phyloP scores from a whole-genome alignment of 1,140 invertebrate genomes.

The Galleria mellonella region DNA sequence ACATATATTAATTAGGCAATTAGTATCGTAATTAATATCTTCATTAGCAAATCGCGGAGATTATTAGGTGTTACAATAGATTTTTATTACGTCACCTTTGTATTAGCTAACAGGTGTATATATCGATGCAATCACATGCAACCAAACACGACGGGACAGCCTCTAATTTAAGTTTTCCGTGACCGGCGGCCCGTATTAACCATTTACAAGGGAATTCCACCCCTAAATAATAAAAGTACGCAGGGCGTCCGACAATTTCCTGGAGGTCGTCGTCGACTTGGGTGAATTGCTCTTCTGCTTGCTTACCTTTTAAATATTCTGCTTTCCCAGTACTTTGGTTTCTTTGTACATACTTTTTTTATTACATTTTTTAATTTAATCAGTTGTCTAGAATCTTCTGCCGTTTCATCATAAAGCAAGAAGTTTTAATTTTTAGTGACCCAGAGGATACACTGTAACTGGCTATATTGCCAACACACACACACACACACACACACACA shows the following conservation, averaged over 20 bases:
- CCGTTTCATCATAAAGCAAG: too few species aligned
- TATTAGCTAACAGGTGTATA: slow-evolving; percentile 35
- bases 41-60: too few species aligned
- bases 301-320: slow-evolving; percentile 38
- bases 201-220: slow-evolving; percentile 53
- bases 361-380: too few species aligned
- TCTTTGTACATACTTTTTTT: background rate
- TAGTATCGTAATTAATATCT: too few species aligned
- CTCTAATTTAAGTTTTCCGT: slow-evolving; percentile 59
- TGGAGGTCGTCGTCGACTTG: slow-evolving; percentile 20
- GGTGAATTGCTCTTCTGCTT: slow-evolving; percentile 18
- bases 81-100: slow-evolving; percentile 1
- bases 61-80: too few species aligned
- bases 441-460: too few species aligned
- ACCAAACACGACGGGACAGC: slow-evolving; percentile 29
- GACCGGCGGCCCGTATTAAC: slow-evolving; percentile 43
- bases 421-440: too few species aligned
- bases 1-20: too few species aligned
- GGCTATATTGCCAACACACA: too few species aligned
- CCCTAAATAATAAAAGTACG: slow-evolving; percentile 56
- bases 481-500: too few species aligned
- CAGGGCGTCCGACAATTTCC: slow-evolving; percentile 38
- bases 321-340: slow-evolving; percentile 13
- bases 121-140: slow-evolving; percentile 42
- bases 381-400: too few species aligned